These are phyloP conservation scores for Lasioglossum marginatum DNA, from an alignment of 2,888 invertebrate species.

Conservation along the genomic window DNA sequence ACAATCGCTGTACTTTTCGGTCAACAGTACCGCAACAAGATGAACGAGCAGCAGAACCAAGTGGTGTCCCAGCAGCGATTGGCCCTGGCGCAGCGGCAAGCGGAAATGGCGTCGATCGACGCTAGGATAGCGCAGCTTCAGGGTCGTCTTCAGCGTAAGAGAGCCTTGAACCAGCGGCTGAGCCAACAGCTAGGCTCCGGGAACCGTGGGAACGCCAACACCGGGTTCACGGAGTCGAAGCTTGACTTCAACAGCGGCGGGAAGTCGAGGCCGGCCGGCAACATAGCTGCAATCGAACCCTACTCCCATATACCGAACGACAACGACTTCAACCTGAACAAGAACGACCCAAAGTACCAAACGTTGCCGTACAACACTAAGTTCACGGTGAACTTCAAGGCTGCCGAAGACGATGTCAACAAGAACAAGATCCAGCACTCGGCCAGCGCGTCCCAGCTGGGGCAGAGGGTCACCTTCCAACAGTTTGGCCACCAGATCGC, in stretches of 20 bases:
- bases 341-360: conserved; percentile 96
- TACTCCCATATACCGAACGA: conserved; percentile 92
- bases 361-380: conserved; percentile 96
- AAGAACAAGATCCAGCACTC: conserved; percentile 83
- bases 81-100: conserved; percentile 94
- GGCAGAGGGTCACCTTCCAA: conserved; percentile 79
- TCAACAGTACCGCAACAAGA: conserved; percentile 95
- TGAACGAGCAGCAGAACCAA: conserved; percentile 97
- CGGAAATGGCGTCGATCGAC: conserved; percentile 96
- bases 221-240: conserved; percentile 83
- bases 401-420: conserved; percentile 81
- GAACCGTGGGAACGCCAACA: conserved; percentile 52
- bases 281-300: conserved; percentile 94
- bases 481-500: conserved; percentile 82
- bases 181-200: conserved; percentile 86
- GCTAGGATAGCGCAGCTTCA: conserved; percentile 97
- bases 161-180: conserved; percentile 92
- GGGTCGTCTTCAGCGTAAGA: conserved; percentile 94
- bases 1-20: conserved; percentile 17
- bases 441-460: conserved; percentile 82
- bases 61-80: conserved; percentile 95
- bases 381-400: conserved; percentile 88
- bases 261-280: conserved; percentile 88
- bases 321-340: conserved; percentile 91
- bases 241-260: conserved; percentile 78